phyloP scores from a whole-genome alignment of 2,888 invertebrate species.

The Lampropteryx suffumata region DNA sequence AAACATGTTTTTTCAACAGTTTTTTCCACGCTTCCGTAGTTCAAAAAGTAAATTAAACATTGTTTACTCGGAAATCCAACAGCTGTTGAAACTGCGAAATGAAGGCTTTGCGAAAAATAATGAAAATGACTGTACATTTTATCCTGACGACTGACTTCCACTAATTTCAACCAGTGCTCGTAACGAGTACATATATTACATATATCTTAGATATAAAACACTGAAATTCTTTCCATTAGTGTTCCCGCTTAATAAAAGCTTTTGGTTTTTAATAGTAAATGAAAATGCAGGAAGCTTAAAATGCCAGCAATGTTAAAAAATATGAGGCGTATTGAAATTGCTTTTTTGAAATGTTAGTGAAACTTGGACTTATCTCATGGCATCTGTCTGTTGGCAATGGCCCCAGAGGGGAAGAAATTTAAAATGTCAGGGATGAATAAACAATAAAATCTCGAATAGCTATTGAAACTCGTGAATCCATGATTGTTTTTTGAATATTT shows the following conservation, averaged over 20 bases:
- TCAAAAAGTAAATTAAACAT: constrained; percentile 35
- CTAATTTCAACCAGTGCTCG: not conserved
- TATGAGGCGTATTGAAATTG: constrained; percentile 47
- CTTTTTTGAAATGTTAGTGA: constrained; percentile 40
- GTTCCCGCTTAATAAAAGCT: too few species aligned
- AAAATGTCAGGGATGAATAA: constrained; percentile 34
- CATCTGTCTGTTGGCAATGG: constrained; percentile 36
- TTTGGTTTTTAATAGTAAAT: too few species aligned
- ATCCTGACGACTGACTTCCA: not conserved
- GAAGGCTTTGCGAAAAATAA: constrained; percentile 33
- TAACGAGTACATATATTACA: too few species aligned
- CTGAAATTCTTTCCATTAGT: too few species aligned
- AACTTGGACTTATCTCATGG: constrained; percentile 43
- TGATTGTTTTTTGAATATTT: constrained; percentile 2
- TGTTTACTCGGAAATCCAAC: constrained; percentile 36
- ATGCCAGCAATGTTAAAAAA: constrained; percentile 39
- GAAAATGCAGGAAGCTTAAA: constrained; percentile 28
- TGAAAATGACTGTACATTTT: constrained; percentile 27
- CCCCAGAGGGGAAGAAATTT: constrained; percentile 31
- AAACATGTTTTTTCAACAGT: constrained; percentile 26
- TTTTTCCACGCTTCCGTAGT: constrained; percentile 20
- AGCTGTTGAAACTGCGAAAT: constrained; percentile 34
- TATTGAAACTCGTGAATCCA: not conserved
- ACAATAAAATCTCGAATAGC: constrained; percentile 14
- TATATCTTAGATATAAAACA: too few species aligned